Percentiles rank a stretch among this genome's conserved stretches.
These are phyloP conservation scores for Stegastes partitus DNA, from an alignment of 2,113 vertebrate genomes.

Conservation along the genomic window DNA sequence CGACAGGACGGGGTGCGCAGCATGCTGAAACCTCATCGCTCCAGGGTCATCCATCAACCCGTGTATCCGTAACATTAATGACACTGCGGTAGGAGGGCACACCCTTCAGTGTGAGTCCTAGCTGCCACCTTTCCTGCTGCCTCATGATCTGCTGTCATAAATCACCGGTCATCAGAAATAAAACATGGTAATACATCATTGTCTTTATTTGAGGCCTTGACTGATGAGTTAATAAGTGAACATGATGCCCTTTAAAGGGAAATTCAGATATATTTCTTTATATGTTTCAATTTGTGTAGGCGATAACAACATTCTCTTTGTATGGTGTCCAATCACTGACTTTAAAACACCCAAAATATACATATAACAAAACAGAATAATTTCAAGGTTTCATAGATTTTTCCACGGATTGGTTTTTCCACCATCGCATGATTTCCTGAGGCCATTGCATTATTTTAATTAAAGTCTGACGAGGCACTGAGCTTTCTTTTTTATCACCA, in stretches of 20 bases:
- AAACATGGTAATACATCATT: slow-evolving; percentile 5
- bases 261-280: slow-evolving; percentile 4
- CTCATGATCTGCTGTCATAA: slow-evolving; percentile 23
- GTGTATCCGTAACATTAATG: slow-evolving; percentile 42
- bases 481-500: too few species aligned
- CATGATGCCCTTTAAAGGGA: not conserved
- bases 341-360: too few species aligned
- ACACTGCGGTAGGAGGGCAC: slow-evolving; percentile 1
- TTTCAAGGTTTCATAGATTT: not conserved
- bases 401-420: not conserved
- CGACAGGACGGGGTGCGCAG: not conserved
- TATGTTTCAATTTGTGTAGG: too few species aligned
- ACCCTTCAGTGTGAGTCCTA: not conserved
- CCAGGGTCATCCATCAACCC: slow-evolving; percentile 45
- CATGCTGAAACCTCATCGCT: slow-evolving; percentile 1
- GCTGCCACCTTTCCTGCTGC: slow-evolving; percentile 3
- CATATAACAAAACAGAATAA: too few species aligned
- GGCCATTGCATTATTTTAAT: too few species aligned
- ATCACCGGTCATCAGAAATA: slow-evolving; percentile 13
- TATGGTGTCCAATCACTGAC: too few species aligned
- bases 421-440: not conserved
- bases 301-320: too few species aligned
- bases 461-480: too few species aligned
- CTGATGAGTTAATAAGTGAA: slow-evolving; percentile 29
- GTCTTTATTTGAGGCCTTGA: not conserved